phyloP scores from a whole-genome alignment of 1,140 invertebrate genomes.

The Ceratosolen solmsi region DNA sequence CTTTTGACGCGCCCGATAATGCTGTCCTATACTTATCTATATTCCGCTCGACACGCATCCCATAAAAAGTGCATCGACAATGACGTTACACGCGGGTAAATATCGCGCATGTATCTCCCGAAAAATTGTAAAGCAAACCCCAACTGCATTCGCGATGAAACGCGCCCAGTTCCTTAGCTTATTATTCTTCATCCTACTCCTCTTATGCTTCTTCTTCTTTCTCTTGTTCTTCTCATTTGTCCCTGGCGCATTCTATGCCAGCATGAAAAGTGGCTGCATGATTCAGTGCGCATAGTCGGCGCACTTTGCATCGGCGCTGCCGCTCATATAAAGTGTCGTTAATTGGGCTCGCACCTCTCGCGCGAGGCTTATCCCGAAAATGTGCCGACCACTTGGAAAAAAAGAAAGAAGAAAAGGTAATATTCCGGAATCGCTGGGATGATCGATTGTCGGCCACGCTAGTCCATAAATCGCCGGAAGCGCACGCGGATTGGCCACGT shows the following conservation, averaged over 20 bases:
- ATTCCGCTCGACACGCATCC: slow-evolving; percentile 12
- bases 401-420: too few relatives aligned
- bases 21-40: slow-evolving; percentile 1
- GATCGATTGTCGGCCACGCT: too few relatives aligned
- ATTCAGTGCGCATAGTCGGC: neutral
- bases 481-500: neutral
- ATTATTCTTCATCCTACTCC: neutral
- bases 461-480: too few relatives aligned
- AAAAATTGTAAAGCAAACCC: slow-evolving; percentile 3
- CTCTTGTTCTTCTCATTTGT: neutral
- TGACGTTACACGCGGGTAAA: slow-evolving; percentile 35
- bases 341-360: neutral
- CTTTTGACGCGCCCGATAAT: too few relatives aligned
- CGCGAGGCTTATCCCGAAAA: neutral
- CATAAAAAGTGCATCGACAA: slow-evolving; percentile 37
- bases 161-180: neutral
- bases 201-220: neutral
- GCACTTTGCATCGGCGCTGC: neutral
- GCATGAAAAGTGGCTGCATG: neutral
- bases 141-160: slow-evolving; percentile 29
- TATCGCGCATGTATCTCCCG: slow-evolving; percentile 21
- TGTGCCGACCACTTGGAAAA: too few relatives aligned
- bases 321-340: slow-evolving; percentile 32
- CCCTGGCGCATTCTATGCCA: neutral
- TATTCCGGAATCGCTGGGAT: too few relatives aligned